These are phyloP conservation scores for Leptinotarsa lineolata DNA, from an alignment of 1,140 invertebrate genomes.

Conservation along the genomic window DNA sequence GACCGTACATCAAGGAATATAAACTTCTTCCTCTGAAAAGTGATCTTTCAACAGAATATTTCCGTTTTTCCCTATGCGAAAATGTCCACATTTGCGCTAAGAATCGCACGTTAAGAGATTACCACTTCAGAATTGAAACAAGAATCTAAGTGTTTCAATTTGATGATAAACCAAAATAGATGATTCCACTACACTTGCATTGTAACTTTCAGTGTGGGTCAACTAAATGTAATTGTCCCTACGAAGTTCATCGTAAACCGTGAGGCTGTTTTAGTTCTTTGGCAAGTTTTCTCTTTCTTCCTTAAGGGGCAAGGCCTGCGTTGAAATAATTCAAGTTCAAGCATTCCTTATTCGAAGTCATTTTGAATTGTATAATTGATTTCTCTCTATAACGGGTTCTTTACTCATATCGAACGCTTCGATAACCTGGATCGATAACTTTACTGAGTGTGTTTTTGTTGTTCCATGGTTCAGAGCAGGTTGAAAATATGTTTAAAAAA, in stretches of 20 bases:
- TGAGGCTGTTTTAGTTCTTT: neutral
- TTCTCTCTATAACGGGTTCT: neutral
- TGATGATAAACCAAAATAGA: no score
- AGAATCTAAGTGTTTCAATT: neutral
- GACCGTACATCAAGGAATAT: no score
- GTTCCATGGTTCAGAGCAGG: no score
- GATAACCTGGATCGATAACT: no score
- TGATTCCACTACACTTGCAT: neutral
- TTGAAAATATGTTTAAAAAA: no score
- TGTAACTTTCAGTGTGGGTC: neutral
- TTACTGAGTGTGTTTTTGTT: no score
- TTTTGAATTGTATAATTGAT: neutral
- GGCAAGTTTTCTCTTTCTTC: neutral
- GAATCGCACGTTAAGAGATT: neutral
- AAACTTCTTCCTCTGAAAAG: no score
- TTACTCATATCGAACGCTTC: neutral
- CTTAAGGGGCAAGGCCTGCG: neutral
- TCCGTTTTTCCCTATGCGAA: no score
- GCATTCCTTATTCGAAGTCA: neutral
- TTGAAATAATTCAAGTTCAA: neutral
- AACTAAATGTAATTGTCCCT: neutral
- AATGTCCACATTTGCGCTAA: no score
- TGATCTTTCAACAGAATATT: no score
- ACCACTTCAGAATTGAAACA: neutral
- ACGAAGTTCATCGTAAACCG: neutral